Evolutionary conservation across 2,888 invertebrate genomes (phyloP), one percentile per base, ranked within the genome.

Genomic region (Caenorhabditis becei): DNA sequence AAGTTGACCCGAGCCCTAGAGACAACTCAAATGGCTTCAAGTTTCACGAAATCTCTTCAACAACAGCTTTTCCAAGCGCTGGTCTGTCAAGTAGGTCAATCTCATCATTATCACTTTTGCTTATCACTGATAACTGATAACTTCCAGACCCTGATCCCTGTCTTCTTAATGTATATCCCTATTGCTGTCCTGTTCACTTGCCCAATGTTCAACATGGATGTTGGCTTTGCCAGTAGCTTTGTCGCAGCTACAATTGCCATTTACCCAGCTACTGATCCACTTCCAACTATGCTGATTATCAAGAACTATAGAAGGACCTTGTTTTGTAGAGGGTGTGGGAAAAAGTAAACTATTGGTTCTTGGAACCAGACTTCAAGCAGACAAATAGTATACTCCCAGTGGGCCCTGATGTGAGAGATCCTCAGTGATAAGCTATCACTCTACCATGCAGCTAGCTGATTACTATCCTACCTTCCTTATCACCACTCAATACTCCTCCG

Each of bases 61-160:
- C 65, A 65, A 28, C 65, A 65, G 24, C 26, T 66, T n/a, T 66
- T 66, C 28, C 66, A 66, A 41, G 66, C 66, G 14, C 18, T 69
- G 32, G 32, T 69, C 1, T 23, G 32, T 0, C 65, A 65, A 53
- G 65, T 65, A 11, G 4, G 41, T 3, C 10, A 41, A 41, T 41
- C 16, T 11, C 16, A 16, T 2, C 2, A 41, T 41, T 35, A 8
- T 35, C 7, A 35, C 7, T 8, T 35, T 10, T 35, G 7, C 7
- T 8, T 5, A 35, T 14, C 10, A 41, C 2, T 10, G 14, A 11
- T 16, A 14, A 16, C 2, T 41, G 41, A 32, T 4, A 32, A 32
- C n/a, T 23, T 41, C 16, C 53, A 65, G 53, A 65, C 65, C 16
- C 18, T 53, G 28, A 65, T 65, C 16, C 53, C 65, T 0, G 32